Conservation (phyloP, 2,113 vertebrate genomes). For the Scopus umbretta region DNA sequence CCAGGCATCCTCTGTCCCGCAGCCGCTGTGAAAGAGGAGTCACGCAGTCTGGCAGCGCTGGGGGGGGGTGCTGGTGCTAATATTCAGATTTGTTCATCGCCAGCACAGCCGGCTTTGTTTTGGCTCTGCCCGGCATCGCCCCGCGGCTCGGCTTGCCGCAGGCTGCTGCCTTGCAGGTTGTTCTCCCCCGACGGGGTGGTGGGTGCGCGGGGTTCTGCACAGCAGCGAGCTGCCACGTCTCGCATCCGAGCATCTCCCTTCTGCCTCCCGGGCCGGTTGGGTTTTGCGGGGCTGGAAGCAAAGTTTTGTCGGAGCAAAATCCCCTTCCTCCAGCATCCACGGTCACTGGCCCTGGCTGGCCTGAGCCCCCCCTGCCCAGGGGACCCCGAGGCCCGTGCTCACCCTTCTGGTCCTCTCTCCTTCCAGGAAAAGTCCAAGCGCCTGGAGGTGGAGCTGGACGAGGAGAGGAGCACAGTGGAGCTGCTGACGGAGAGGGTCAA, state of each 20-base stretch:
- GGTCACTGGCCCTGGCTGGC: neutral
- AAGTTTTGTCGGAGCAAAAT: neutral
- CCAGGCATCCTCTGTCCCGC: neutral
- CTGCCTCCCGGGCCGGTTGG: neutral
- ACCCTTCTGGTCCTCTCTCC: neutral
- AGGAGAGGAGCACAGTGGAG: constrained; percentile 84
- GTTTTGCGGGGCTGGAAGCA: neutral
- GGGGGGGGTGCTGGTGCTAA: accelerated
- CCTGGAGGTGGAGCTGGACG: constrained; percentile 86
- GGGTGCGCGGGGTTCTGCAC: accelerated
- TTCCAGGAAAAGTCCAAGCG: constrained; percentile 83
- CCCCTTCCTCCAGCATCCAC: neutral
- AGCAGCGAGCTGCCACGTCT: neutral
- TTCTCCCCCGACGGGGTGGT: accelerated
- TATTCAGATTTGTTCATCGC: neutral
- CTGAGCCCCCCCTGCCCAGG: neutral
- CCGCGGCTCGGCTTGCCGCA: neutral
- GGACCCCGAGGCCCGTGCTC: accelerated
- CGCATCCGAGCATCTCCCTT: accelerated
- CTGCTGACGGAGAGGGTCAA: constrained; percentile 84
- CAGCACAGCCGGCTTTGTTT: neutral
- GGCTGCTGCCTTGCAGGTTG: accelerated
- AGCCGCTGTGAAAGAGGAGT: neutral
- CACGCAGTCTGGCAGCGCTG: neutral
- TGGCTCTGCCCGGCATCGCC: neutral